These are phyloP conservation scores for Cryptophagus acutangulus DNA, from an alignment of 2,888 invertebrate species.

Conservation along the genomic window DNA sequence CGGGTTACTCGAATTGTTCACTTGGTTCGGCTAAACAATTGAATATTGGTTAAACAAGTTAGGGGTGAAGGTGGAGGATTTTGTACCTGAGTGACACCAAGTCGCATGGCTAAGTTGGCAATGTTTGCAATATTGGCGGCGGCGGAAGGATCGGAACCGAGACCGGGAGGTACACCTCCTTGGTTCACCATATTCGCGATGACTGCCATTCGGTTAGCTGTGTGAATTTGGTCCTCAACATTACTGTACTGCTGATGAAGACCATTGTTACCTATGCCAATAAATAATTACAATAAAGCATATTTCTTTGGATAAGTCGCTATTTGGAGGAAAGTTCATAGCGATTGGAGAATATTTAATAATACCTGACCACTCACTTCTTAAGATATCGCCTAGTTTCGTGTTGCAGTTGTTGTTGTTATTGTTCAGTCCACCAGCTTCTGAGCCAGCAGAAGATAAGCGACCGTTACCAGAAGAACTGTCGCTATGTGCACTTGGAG, in stretches of 20 bases:
- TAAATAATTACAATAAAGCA: conserved; percentile 6
- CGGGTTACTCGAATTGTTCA: conserved; percentile 47
- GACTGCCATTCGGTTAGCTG: conserved; percentile 62
- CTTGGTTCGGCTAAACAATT: conserved; percentile 44
- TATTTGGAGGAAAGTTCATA: neutral
- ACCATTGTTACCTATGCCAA: conserved; percentile 53
- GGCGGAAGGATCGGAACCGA: conserved; percentile 50
- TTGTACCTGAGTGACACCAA: conserved; percentile 49
- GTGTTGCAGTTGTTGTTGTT: conserved; percentile 65
- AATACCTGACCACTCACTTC: conserved; percentile 39
- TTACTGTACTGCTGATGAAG: conserved; percentile 60
- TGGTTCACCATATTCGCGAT: conserved; percentile 66
- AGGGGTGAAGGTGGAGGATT: neutral
- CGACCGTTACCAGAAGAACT: conserved; percentile 78
- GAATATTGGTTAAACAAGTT: too few species aligned
- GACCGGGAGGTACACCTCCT: conserved; percentile 56
- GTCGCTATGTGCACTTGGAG: conserved; percentile 82
- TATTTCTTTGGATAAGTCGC: conserved; percentile 2
- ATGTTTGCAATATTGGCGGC: conserved; percentile 69
- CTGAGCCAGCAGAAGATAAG: conserved; percentile 74
- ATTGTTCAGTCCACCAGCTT: conserved; percentile 66
- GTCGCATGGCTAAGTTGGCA: conserved; percentile 68
- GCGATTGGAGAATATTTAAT: neutral
- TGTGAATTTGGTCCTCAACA: conserved; percentile 56
- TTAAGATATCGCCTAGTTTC: conserved; percentile 49